A percentile compares a stretch with the other conserved stretches of the same genome.
Conservation (phyloP, 2,888 invertebrate genomes). For the Shargacucullia verbasci region DNA sequence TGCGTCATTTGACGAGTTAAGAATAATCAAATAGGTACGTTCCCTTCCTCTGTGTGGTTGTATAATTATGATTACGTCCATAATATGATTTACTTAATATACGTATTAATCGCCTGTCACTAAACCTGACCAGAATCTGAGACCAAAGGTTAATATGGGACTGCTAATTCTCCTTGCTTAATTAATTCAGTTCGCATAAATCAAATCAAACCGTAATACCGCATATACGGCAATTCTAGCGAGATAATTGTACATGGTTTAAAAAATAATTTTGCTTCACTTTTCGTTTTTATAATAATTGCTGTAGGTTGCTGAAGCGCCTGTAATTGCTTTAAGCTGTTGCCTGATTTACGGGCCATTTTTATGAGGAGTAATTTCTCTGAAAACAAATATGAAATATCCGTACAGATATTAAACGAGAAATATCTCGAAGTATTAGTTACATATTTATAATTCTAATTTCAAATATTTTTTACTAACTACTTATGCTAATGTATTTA, state of each 20-base stretch:
- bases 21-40: too few relatives aligned
- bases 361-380: constrained; percentile 5
- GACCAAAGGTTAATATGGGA: constrained; percentile 12
- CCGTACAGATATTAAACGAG: too few relatives aligned
- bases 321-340: constrained; percentile 19
- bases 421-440: too few relatives aligned
- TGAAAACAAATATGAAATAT: neutral
- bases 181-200: constrained; percentile 43
- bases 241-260: too few relatives aligned
- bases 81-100: constrained; percentile 14
- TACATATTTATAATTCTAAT: too few relatives aligned
- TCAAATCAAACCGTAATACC: constrained; percentile 21
- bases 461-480: too few relatives aligned
- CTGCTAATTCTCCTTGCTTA: constrained; percentile 22
- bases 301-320: neutral
- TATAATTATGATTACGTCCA: constrained; percentile 2
- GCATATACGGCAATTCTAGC: constrained; percentile 16
- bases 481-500: too few relatives aligned
- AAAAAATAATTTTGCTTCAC: neutral
- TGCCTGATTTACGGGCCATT: constrained; percentile 16
- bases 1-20: too few relatives aligned
- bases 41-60: too few relatives aligned
- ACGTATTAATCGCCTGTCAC: constrained; percentile 22
- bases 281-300: constrained; percentile 11
- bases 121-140: constrained; percentile 18